A percentile compares a stretch with the other conserved stretches of the same genome.
These are phyloP conservation scores for Oostethus manadensis DNA, from an alignment of 2,113 vertebrate species.

Conservation along the genomic window DNA sequence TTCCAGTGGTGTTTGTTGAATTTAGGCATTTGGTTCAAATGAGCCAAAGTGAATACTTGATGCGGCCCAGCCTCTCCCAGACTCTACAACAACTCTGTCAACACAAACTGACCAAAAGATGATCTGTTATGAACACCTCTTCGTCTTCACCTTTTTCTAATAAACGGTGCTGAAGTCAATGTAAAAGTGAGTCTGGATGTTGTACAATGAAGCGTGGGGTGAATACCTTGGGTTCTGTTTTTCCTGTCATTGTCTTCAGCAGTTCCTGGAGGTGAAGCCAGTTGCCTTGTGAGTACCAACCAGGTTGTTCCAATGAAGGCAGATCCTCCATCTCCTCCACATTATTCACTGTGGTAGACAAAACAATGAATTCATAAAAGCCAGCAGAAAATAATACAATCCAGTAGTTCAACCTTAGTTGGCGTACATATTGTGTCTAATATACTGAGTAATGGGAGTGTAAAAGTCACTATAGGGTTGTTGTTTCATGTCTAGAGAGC, in stretches of 20 bases:
- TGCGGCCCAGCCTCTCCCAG: too few relatives aligned
- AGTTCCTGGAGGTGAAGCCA: conserved; percentile 85
- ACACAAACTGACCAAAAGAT: conserved; percentile 25
- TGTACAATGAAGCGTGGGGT: neutral
- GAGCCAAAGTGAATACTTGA: too few relatives aligned
- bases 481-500: too few relatives aligned
- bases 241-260: conserved; percentile 86
- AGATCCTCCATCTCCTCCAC: conserved; percentile 81
- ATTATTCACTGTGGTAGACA: conserved; percentile 76
- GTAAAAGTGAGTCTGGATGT: conserved; percentile 21
- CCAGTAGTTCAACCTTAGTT: neutral
- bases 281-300: conserved; percentile 97
- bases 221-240: conserved; percentile 85
- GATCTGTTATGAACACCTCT: too few relatives aligned
- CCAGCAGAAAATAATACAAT: conserved; percentile 4
- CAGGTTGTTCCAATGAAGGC: conserved; percentile 81
- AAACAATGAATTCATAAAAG: conserved; percentile 3
- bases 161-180: too few relatives aligned
- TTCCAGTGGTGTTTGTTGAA: too few relatives aligned
- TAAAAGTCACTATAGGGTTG: neutral
- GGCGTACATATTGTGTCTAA: too few relatives aligned
- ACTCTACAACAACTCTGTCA: too few relatives aligned
- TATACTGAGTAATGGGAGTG: too few relatives aligned
- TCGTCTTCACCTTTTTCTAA: conserved; percentile 23
- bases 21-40: too few relatives aligned